phyloP scores from a whole-genome alignment of 2,888 invertebrate genomes.

The Rhamphomyia laevipes region DNA sequence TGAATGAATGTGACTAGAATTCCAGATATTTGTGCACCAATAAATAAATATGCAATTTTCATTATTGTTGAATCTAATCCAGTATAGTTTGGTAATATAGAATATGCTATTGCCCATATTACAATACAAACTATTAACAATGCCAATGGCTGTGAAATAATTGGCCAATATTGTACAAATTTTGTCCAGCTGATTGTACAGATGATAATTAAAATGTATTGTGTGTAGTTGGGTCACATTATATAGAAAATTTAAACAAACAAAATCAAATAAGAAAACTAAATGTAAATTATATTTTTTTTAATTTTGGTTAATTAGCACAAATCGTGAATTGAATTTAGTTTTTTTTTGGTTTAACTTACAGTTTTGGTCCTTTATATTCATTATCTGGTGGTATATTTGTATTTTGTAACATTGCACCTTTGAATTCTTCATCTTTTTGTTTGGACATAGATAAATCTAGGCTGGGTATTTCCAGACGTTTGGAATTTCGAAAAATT shows the following conservation, averaged over 20 bases:
- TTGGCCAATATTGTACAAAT: constrained; percentile 28
- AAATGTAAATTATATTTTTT: too few species aligned
- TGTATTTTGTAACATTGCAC: not conserved
- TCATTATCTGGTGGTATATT: not conserved
- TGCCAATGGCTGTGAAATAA: constrained; percentile 30
- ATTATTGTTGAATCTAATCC: constrained; percentile 28
- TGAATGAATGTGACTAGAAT: constrained; percentile 28
- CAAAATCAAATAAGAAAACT: not conserved
- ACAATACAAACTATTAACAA: constrained; percentile 30
- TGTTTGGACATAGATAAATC: not conserved
- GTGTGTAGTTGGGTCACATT: too few species aligned
- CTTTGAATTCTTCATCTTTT: not conserved
- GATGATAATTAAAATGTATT: too few species aligned
- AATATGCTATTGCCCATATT: constrained; percentile 35
- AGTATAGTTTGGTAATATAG: constrained; percentile 30
- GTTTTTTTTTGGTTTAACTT: too few species aligned
- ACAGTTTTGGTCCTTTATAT: not conserved
- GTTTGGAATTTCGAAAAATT: constrained; percentile 5
- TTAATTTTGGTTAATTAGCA: too few species aligned
- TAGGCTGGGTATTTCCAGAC: not conserved
- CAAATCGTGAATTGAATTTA: too few species aligned
- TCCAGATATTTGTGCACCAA: constrained; percentile 33
- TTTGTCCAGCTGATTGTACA: constrained; percentile 28
- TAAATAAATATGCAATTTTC: constrained; percentile 33
- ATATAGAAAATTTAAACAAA: not conserved